Evolutionary conservation across 2,888 invertebrate species (phyloP).

Genomic region (Cheilosia scutellata): DNA sequence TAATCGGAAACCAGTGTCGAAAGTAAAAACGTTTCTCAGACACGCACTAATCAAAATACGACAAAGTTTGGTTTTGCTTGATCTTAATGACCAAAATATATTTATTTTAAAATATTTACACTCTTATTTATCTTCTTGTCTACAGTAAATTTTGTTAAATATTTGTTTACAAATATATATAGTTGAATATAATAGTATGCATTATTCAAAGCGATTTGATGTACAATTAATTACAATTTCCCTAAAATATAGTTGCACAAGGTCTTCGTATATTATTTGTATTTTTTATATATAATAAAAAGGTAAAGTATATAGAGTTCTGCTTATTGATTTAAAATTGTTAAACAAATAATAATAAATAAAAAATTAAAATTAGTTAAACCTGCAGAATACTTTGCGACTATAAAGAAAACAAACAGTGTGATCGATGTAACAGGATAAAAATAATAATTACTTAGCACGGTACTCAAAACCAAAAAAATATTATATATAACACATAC

Average conservation of each 20-base stretch:
- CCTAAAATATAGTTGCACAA: slow-evolving; percentile 62
- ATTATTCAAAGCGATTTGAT: slow-evolving; percentile 38
- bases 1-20: no score
- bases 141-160: slow-evolving; percentile 31
- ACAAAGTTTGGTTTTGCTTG: neutral
- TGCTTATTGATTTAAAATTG: no score
- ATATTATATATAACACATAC: slow-evolving; percentile 22
- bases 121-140: slow-evolving; percentile 16
- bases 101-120: slow-evolving; percentile 39
- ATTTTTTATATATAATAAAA: slow-evolving; percentile 21
- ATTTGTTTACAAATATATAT: neutral
- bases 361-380: neutral
- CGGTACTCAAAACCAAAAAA: slow-evolving; percentile 22
- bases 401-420: slow-evolving; percentile 1
- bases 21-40: no score
- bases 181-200: slow-evolving; percentile 17
- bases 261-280: slow-evolving; percentile 41
- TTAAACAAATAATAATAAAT: slow-evolving; percentile 31
- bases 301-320: neutral
- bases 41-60: slow-evolving; percentile 3
- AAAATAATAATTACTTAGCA: slow-evolving; percentile 14
- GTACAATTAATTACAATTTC: slow-evolving; percentile 44
- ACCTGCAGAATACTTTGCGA: slow-evolving; percentile 32
- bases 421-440: slow-evolving; percentile 4
- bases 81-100: slow-evolving; percentile 60